Base-by-base conservation (phyloP, 2,888 invertebrate species). In the Lasioglossum zephyrum region DNA sequence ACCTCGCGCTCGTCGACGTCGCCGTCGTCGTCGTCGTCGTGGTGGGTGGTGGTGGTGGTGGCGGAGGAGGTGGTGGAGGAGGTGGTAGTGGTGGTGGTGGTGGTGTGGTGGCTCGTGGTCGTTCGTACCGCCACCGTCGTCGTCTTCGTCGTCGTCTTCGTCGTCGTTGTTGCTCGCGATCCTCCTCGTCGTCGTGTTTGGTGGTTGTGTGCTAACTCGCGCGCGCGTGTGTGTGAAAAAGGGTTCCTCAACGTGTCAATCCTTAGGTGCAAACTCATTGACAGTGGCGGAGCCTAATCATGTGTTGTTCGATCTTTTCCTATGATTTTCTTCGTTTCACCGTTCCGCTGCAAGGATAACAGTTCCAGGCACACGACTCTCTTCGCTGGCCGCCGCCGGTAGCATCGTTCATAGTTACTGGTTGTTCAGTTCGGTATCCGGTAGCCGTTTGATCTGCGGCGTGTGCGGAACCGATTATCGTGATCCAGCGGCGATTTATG, bases 1-100 rank as follows among this genome's bases (percentile, higher is more conserved):
- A 90, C 87, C 88, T 88, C 89, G 88, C 88, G 88, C 74, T 78
- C 86, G 90, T 90, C 86, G 87, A 88, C 90, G 84, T 90, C 85
- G 87, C 69, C 79, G 82, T 81, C 80, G 57, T 57, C 73, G 31
- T 31, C 31, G 76, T 74, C 66, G 79, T 66, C 31, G 60, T 39
- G 60, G 57, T 70, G 74, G 77, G 13, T 4, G 75, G 66, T 74
- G 72, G 73, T 66, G 80, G 76, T 49, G 70, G 57, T n/a, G 73
- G 75, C 36, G 73, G 80, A 72, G 75, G 82, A 73, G 69, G 39
- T 39, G 49, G 49, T 36, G 57, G 77, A 69, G 72, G 18, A 0
- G 22, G 69, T 0, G 39, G 49, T 2, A 39, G 69, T 0, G 60
- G 39, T 6, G 36, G 69, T 11, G 41, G 11, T 9, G 26, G 44